Evolutionary conservation across 2,888 invertebrate species (phyloP), one percentile per base, ranked within the genome.

Genomic region (Andrena flavipes): DNA sequence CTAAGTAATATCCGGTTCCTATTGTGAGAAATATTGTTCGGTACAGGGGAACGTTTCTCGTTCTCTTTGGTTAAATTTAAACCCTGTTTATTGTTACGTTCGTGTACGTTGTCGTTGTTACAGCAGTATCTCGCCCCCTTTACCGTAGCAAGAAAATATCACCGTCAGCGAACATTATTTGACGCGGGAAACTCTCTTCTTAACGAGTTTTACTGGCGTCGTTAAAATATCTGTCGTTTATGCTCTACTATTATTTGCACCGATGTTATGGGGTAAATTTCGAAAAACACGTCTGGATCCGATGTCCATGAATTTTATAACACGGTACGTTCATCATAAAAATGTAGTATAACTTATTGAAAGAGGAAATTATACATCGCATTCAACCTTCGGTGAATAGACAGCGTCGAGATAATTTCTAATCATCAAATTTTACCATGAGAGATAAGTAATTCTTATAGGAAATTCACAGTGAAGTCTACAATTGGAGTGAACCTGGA

Each of bases 121-220:
- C 62, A 33, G 10, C 63, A 49, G 16, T 48, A 26, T 49, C 48
- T 59, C 30, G 48, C 29, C 16, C 2, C 13, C 2, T 20, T 35
- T 42, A 20, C 2, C 5, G 16, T 49, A 35, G 10, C 56, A 35
- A 63, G 69, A 78, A 76, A 69, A 69, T 78, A 69, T 64, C 49
- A 23, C 51, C 49, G 13, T 3, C 51, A 29, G 29, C 29, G 7
- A 79, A 79, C 30, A 13, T 35, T 48, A 35, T 68, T 56, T 59
- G 49, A 69, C 71, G 16, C 16, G 13, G n/a, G 48, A 56, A 56
- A 16, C 29, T 23, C 6, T n/a, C 16, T 42, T 42, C 13, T 33
- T 49, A 23, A n/a, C 33, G 1, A 7, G 26, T 8, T 72, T 72
- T 56, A 49, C 20, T 16, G 29, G 16, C 10, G 2, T 13, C 33